Evolutionary conservation across 2,888 invertebrate genomes (phyloP), one percentile per base, ranked within the genome.

Genomic region (Drosophila sordidula): DNA sequence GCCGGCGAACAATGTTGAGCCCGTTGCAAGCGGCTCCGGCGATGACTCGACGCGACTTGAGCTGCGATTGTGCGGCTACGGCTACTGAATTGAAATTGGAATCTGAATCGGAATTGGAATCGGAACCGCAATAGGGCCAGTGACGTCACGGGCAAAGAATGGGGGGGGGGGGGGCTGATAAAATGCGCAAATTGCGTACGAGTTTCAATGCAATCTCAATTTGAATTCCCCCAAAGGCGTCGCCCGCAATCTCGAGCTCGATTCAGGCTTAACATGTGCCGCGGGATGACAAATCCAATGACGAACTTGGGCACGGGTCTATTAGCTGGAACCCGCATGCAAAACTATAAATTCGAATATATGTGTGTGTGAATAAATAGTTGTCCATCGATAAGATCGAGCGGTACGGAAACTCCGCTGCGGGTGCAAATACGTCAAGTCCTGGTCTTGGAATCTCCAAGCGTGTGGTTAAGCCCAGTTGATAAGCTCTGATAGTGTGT

Each of bases 251-350:
- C n/a, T n/a, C n/a, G 49, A 16, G 42, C 36, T 36, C 51, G n/a
- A 45, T 55, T 59, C 36, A 55, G 41, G 14, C 14, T 8, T 3
- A 29, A 29, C 29, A 29, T 29, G 29, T 29, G 29, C 11, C 2
- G 11, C 8, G 11, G 11, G 47, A 45, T 74, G 77, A 65, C 50
- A 57, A 76, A 70, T 32, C 26, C 12, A 25, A 61, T 77, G 66
- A 66, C 61, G 77, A 57, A 54, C 34, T 29, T 29, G 2, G 16
- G 6, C 16, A 34, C 58, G 41, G 36, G 44, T 11, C 41, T 63
- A 42, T 61, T 61, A 54, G 36, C 16, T 38, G 46, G n/a, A 47
- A 42, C 77, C 66, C 51, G 51, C 57, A 58, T 57, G 16, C 25
- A 14, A 45, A 25, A n/a, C 6, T 14, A 14, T 8, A 41, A 4